Percentiles rank a stretch among this genome's conserved stretches.
These are phyloP conservation scores for Oikopleura albicans DNA, from an alignment of 23 tunicate species.

Conservation along the genomic window DNA sequence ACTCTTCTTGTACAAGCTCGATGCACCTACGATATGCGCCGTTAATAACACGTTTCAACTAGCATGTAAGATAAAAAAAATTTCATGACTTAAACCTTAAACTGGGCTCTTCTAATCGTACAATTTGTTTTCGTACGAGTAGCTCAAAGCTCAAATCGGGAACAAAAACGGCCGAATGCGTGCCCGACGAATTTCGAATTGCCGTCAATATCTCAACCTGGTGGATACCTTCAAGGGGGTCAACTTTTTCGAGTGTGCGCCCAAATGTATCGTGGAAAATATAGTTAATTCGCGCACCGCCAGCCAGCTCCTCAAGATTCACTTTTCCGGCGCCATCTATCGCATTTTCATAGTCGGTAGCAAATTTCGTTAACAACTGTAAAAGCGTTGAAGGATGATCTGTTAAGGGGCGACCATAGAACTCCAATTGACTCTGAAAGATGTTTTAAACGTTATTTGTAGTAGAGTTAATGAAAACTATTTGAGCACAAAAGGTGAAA, in stretches of 20 bases:
- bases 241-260: background rate
- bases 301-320: background rate
- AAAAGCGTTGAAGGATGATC: background rate
- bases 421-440: background rate
- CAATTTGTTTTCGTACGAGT: background rate
- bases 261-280: conserved; percentile 17
- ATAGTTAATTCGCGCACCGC: conserved; percentile 1
- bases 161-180: background rate
- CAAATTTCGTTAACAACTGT: background rate
- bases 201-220: conserved; percentile 2
- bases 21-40: no score
- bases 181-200: conserved; percentile 4
- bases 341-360: background rate
- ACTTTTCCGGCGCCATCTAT: background rate
- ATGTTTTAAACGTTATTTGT: no score
- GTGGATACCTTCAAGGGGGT: background rate
- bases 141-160: background rate
- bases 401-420: background rate
- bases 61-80: no score
- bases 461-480: no score
- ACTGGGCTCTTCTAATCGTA: background rate
- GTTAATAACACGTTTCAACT: no score
- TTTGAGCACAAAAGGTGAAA: no score
- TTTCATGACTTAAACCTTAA: no score
- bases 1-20: conserved; percentile 7